Evolutionary conservation across 2,113 vertebrate species (phyloP).

Genomic region (Ceyx margarethae): DNA sequence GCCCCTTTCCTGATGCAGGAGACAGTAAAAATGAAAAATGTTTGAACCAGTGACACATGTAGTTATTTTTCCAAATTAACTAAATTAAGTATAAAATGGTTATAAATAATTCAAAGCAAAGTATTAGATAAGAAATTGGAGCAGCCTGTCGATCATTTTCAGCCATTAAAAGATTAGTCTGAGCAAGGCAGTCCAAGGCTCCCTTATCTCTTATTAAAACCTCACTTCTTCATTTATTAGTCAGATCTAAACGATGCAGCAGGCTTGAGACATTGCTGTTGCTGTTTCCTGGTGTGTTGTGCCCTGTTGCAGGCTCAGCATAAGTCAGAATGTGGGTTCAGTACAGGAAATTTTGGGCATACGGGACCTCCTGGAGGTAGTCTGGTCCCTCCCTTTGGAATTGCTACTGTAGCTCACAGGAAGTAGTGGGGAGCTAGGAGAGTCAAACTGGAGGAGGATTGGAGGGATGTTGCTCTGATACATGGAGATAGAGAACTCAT

Average conservation of each 20-base stretch:
- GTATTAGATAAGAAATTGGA: slow-evolving; percentile 18
- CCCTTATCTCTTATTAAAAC: slow-evolving; percentile 31
- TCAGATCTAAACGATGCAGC: background rate
- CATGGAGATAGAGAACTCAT: background rate
- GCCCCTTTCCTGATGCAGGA: background rate
- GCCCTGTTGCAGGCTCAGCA: background rate
- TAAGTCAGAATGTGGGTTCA: background rate
- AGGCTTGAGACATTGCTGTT: background rate
- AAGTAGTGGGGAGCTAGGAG: background rate
- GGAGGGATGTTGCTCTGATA: fast-evolving
- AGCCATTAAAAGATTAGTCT: slow-evolving; percentile 32
- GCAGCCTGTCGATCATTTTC: slow-evolving; percentile 35
- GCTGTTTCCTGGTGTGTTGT: fast-evolving
- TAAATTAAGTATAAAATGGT: slow-evolving; percentile 40
- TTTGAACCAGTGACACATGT: background rate
- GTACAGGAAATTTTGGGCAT: background rate
- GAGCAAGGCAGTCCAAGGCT: background rate
- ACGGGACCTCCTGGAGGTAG: background rate
- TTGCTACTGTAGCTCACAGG: background rate
- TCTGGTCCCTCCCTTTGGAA: background rate
- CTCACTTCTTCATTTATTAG: slow-evolving; percentile 26
- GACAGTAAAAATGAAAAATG: slow-evolving; percentile 8
- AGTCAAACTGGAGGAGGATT: background rate
- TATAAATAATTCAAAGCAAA: slow-evolving; percentile 59
- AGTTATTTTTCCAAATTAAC: slow-evolving; percentile 42